phyloP scores from a whole-genome alignment of 2,888 invertebrate genomes.

The Drosophila lacicola region DNA sequence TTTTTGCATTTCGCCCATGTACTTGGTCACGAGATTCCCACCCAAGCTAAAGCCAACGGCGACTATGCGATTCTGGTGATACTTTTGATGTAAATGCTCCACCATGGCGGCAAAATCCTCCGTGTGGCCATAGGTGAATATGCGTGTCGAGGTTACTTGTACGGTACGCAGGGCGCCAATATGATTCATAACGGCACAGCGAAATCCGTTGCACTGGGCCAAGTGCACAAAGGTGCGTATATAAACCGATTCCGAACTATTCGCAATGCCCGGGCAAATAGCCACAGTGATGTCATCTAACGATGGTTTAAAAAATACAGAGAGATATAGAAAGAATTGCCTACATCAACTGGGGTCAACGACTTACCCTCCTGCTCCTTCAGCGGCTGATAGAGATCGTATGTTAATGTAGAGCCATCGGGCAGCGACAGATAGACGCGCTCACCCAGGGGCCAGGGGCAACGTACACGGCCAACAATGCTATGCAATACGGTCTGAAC shows the following conservation, averaged over 20 bases:
- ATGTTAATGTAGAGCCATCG: conserved; percentile 96
- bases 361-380: conserved; percentile 82
- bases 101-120: conserved; percentile 95
- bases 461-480: conserved; percentile 93
- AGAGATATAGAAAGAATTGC: neutral
- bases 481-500: conserved; percentile 97
- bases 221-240: conserved; percentile 96
- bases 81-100: conserved; percentile 89
- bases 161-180: conserved; percentile 94
- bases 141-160: conserved; percentile 93
- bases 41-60: conserved; percentile 97
- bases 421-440: conserved; percentile 90
- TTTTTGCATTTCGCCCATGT: conserved; percentile 91
- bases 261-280: conserved; percentile 96
- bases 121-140: conserved; percentile 97
- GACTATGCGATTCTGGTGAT: conserved; percentile 91
- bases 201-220: conserved; percentile 95
- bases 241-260: conserved; percentile 97
- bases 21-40: conserved; percentile 96
- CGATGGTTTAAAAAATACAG: neutral
- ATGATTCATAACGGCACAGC: conserved; percentile 97
- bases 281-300: conserved; percentile 94
- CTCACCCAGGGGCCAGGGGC: conserved; percentile 95
- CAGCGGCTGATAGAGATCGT: conserved; percentile 95
- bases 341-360: neutral